Base-by-base conservation (phyloP, 2,888 invertebrate species). In the Koerneria pararmatus region DNA sequence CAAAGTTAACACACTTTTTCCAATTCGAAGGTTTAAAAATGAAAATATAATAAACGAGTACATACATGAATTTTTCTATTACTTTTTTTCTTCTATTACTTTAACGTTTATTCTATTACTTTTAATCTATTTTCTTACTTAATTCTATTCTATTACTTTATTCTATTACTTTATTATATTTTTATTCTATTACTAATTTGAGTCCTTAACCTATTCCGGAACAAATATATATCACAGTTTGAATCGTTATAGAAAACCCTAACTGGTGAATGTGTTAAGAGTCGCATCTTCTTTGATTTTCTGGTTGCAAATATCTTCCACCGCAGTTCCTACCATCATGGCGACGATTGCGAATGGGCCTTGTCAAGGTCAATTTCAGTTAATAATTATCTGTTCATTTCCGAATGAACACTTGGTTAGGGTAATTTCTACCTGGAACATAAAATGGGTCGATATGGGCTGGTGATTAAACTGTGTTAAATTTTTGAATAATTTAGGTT, bases 321-420 rank as follows among this genome's bases (percentile, higher is more conserved):
- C 78, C 8, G 70, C 71, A 6, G 68, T 68, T 31, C 78, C 78
- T 4, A 78, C 75, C 78, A 78, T 77, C 54, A 78, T 68, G 1
- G 78, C 66, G 4, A 77, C 74, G 29, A 78, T 77, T 3, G 78
- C 77, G 60, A 78, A 78, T 6, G 76, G 68, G 5, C 78, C 77
- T 73, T 53, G 46, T 65, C 31, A 15, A 24, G 15, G 22, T 15
- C 5, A 24, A 8, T 5, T 56, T 11, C 41, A 19, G 41, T 41
- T 11, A 41, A 19, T 8, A 19, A 19, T 8, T 41, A 41, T 19
- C 41, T 8, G 41, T 41, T 11, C 41, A 19, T 8, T 11, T 19
- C 19, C 8, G 11, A 11, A 19, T 41, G 19, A 8, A 41, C 41
- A 11, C 11, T 8, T 19, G 41, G 41, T 8, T 41, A 41, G 11